Base-by-base conservation (phyloP, 2,797 vertebrate genomes). In the Chelonia mydas region DNA sequence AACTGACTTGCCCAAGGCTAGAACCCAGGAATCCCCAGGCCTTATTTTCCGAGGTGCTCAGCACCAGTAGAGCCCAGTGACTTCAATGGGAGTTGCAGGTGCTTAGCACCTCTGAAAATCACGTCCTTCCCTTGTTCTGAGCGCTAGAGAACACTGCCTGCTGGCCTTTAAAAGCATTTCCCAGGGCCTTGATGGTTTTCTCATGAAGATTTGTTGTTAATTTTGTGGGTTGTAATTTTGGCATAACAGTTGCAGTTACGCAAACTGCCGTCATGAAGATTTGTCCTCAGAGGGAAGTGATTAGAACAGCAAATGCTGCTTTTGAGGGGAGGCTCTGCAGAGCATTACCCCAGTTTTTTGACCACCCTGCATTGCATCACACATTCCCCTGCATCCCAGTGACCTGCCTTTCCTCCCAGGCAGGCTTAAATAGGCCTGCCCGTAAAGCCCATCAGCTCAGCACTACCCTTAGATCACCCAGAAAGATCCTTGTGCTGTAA, bases 41-140 rank as follows among this genome's bases (percentile, higher is more conserved):
- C 28, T 72, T 15, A 2, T 33, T 78, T 27, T 0, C 7, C 81
- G 59, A 2, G 0, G 1, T n/a, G 19, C n/a, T 41, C 88, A 61
- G 61, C 0, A 0, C n/a, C 5, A 11, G 31, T 11, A 50, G 33
- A 27, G 7, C 68, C 28, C 31, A 57, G 37, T 55, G 15, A 7
- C 3, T 9, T 16, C 55, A 16, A 74, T 87, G 88, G 41, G 55
- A 95, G 51, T 49, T 54, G 28, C 5, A 51, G 12, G 31, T 33
- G 21, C 0, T 0, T 3, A 3, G 45, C 37, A 74, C 37, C 53
- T 7, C 15, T 27, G 79, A 13, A 81, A 49, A 49, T 23, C 74
- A 25, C 2, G 13, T 7, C 79, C 77, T 37, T 37, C n/a, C 12
- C 79, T 25, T 9, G 8, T 17, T 53, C 31, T 51, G 41, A 45